Evolutionary conservation across 2,113 vertebrate species (phyloP).

Genomic region (Trichomycterus rosablanca): DNA sequence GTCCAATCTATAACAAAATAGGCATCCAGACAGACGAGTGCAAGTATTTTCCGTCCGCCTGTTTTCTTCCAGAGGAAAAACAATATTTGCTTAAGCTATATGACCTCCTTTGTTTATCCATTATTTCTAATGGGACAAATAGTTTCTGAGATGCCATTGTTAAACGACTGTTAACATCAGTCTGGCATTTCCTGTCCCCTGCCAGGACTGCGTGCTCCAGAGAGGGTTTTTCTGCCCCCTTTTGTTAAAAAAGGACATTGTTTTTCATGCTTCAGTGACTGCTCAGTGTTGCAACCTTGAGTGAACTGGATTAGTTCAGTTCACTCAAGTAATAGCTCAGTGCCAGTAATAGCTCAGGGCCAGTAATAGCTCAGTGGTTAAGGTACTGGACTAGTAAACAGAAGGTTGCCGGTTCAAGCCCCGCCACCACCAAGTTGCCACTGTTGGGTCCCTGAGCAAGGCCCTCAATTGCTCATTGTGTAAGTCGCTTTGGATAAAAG

Average conservation of each 20-base stretch:
- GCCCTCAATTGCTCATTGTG: too few species aligned
- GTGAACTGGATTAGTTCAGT: neutral
- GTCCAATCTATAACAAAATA: too few species aligned
- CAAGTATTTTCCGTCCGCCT: slow-evolving; percentile 27
- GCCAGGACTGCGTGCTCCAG: slow-evolving; percentile 34
- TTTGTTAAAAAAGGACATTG: slow-evolving; percentile 11
- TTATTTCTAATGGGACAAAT: slow-evolving; percentile 43
- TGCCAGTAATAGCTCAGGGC: too few species aligned
- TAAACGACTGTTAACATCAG: slow-evolving; percentile 47
- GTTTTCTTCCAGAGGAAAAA: slow-evolving; percentile 30
- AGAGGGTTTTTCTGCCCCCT: slow-evolving; percentile 36
- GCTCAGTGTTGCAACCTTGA: neutral
- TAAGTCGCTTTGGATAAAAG: too few species aligned
- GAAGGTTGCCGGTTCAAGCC: too few species aligned
- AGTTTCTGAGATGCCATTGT: slow-evolving; percentile 48
- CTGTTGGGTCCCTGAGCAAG: too few species aligned
- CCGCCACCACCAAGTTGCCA: too few species aligned
- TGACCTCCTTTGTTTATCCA: slow-evolving; percentile 26
- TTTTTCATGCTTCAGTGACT: slow-evolving; percentile 16
- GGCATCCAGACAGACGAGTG: slow-evolving; percentile 3
- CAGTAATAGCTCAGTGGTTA: too few species aligned
- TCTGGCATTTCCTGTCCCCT: slow-evolving; percentile 48
- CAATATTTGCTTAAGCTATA: slow-evolving; percentile 56
- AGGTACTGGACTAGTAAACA: too few species aligned
- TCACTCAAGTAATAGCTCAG: neutral